Conservation (phyloP, 2,888 invertebrate species). For the Oegoconia quadripuncta region DNA sequence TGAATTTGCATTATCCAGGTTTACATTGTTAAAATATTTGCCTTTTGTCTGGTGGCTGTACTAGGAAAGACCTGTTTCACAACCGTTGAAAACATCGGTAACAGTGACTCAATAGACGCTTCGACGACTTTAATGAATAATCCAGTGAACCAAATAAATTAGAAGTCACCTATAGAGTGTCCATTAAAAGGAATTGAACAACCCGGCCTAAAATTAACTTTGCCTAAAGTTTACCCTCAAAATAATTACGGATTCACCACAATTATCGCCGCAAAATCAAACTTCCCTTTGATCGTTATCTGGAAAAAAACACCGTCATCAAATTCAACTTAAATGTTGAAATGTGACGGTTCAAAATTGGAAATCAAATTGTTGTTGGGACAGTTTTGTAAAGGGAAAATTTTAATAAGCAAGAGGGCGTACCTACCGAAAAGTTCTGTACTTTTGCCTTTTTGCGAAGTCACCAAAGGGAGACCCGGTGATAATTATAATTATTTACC, state of each 20-base stretch:
- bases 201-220: constrained; percentile 73
- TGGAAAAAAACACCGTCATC: constrained; percentile 31
- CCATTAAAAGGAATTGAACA: constrained; percentile 74
- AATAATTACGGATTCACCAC: constrained; percentile 79
- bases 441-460: constrained; percentile 70
- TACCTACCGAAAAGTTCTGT: constrained; percentile 63
- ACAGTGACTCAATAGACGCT: constrained; percentile 33
- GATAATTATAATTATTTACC: constrained; percentile 78
- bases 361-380: constrained; percentile 32
- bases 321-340: constrained; percentile 43
- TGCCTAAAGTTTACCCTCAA: constrained; percentile 75
- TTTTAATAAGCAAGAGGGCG: constrained; percentile 70
- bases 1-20: no score
- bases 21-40: no score
- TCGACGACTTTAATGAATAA: constrained; percentile 65
- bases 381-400: constrained; percentile 52
- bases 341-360: constrained; percentile 40
- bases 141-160: constrained; percentile 70
- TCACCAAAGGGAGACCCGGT: constrained; percentile 62
- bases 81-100: no score
- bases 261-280: constrained; percentile 78
- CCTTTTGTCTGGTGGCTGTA: no score
- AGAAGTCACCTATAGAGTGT: constrained; percentile 72
- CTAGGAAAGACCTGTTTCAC: no score
- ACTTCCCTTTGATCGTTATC: constrained; percentile 73